These are phyloP conservation scores for Noctilio leporinus DNA, from an alignment of 2,113 vertebrate species.

Conservation along the genomic window DNA sequence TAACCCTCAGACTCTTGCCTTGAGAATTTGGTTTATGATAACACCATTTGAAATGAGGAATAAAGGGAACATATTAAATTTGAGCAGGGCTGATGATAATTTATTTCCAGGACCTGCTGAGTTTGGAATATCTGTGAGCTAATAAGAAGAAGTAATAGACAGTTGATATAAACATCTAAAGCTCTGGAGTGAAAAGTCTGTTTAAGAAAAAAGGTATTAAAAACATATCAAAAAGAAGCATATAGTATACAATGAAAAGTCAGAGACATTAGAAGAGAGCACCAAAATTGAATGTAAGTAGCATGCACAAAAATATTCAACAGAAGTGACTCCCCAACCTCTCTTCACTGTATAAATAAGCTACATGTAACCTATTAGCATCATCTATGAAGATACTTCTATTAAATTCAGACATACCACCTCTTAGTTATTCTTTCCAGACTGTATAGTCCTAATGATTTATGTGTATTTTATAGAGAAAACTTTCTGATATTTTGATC, in stretches of 20 bases:
- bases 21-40: background rate
- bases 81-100: background rate
- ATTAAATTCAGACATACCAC: slow-evolving; percentile 36
- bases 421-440: slow-evolving; percentile 38
- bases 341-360: background rate
- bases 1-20: background rate
- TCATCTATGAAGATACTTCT: slow-evolving; percentile 21
- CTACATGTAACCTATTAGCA: slow-evolving; percentile 29
- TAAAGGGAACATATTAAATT: background rate
- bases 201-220: background rate
- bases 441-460: slow-evolving; percentile 4
- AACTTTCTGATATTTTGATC: slow-evolving; percentile 10
- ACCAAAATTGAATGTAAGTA: background rate
- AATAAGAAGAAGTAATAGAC: background rate
- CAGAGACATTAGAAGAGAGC: background rate
- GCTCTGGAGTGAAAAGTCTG: background rate
- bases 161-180: background rate
- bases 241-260: background rate
- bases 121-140: background rate
- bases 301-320: background rate
- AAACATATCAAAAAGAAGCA: background rate
- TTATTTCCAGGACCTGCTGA: background rate
- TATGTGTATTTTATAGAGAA: background rate
- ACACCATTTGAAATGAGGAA: background rate
- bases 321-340: background rate